Evolutionary conservation across 2,888 invertebrate species (phyloP).

Genomic region (Odontocerum albicorne): DNA sequence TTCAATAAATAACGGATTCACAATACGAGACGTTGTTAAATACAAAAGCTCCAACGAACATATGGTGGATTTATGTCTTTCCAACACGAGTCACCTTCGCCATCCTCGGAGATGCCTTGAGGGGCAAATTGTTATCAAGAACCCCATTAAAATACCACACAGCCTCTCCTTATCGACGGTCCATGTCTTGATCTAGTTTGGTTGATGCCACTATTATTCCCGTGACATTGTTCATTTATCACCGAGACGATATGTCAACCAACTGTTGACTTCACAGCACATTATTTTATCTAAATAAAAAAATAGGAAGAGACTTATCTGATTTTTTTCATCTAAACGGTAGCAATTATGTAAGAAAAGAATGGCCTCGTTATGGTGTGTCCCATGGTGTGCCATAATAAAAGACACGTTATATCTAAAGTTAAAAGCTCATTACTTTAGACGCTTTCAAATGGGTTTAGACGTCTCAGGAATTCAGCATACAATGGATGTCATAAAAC

Average conservation of each 20-base stretch:
- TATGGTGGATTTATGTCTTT: too few relatives aligned
- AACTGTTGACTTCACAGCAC: slow-evolving; percentile 22
- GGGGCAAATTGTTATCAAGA: slow-evolving; percentile 13
- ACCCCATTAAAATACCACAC: slow-evolving; percentile 28
- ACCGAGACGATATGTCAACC: slow-evolving; percentile 21
- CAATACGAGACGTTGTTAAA: too few relatives aligned
- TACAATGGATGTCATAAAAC: too few relatives aligned
- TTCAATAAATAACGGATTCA: too few relatives aligned
- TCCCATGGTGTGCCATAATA: too few relatives aligned
- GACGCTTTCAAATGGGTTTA: too few relatives aligned
- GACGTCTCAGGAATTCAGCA: too few relatives aligned
- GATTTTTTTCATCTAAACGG: slow-evolving; percentile 28
- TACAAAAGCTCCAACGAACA: too few relatives aligned
- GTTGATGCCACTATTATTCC: slow-evolving; percentile 33
- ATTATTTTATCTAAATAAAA: slow-evolving; percentile 30
- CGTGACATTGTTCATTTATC: slow-evolving; percentile 33
- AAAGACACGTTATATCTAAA: too few relatives aligned
- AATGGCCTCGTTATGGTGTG: too few relatives aligned
- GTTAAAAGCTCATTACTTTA: too few relatives aligned
- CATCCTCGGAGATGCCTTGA: background rate
- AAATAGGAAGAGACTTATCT: slow-evolving; percentile 28
- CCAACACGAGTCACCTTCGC: background rate
- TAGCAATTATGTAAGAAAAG: too few relatives aligned
- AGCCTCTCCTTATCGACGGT: background rate
- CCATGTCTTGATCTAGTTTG: slow-evolving; percentile 27